A percentile compares a stretch with the other conserved stretches of the same genome.
These are phyloP conservation scores for Gnatocerus cornutus DNA, from an alignment of 2,888 invertebrate genomes.

Conservation along the genomic window DNA sequence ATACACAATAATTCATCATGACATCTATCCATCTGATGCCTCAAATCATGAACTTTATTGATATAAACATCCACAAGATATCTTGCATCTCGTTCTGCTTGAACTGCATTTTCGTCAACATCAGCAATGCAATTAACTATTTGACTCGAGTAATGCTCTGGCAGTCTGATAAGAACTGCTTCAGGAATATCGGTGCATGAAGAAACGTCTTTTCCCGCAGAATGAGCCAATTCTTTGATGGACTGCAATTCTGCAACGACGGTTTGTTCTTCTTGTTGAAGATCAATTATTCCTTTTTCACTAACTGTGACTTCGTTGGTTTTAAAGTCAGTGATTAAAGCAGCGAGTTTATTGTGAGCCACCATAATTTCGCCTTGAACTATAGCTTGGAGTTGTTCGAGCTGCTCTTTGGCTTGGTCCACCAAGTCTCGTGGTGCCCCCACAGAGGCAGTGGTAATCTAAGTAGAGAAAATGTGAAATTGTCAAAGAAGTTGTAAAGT, in stretches of 20 bases:
- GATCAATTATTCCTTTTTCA: too few species aligned
- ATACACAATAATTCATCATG: neutral
- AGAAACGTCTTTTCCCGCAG: neutral
- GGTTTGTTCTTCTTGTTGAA: neutral
- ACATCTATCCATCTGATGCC: neutral
- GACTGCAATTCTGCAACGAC: neutral
- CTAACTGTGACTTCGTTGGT: too few species aligned
- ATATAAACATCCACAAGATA: constrained; percentile 19
- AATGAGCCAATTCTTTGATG: neutral
- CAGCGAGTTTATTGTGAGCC: neutral
- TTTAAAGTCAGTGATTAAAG: neutral
- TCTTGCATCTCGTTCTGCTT: neutral
- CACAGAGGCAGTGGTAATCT: too few species aligned
- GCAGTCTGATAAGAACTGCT: neutral
- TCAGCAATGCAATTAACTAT: too few species aligned
- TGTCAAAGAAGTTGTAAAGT: too few species aligned
- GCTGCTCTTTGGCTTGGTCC: neutral
- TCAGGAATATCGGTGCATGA: neutral
- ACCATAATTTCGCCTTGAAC: neutral
- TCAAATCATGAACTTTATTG: neutral
- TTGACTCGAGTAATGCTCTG: too few species aligned
- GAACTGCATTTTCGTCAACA: neutral
- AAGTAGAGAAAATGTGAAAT: too few species aligned
- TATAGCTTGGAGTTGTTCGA: neutral
- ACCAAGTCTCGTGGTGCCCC: neutral